Base-by-base conservation (phyloP, 2,888 invertebrate genomes). In the Oscheius myriophilus region DNA sequence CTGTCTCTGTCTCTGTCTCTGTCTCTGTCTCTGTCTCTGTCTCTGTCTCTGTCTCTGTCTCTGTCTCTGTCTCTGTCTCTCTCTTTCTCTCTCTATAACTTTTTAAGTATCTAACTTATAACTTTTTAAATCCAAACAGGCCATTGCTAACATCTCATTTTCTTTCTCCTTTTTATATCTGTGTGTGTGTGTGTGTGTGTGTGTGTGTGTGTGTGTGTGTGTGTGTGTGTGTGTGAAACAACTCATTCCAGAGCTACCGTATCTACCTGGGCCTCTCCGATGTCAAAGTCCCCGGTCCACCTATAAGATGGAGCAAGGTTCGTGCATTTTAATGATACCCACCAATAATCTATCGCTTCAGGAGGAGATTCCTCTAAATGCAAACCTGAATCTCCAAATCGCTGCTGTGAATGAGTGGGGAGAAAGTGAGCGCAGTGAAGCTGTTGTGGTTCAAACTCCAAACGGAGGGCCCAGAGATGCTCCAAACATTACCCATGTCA, bases 321-420 rank as follows among this genome's bases (percentile, higher is more conserved):
- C 2, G n/a, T 6, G 23, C 12, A 7, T 6, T 6, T 3, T 33
- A 33, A 33, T 33, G 9, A 33, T 61, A 14, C 12, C n/a, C 25
- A 14, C 21, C 21, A 6, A 23, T 26, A 11, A 7, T 26, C 16
- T 9, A 49, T 18, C 1, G 11, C 41, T 51, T n/a, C 49, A 67
- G 67, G 53, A 67, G 39, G 70, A 76, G 67, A 70, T 76, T 26
- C 75, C 75, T 3, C 71, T 75, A 14, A 68, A 75, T 53, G 72
- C 73, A 39, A 75, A 75, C 51, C 58, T 75, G 18, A 59, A 71
- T 0, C 69, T 78, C 2, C 70, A 69, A 63, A 72, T 78, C 12
- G 67, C 75, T 0, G 77, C 75, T 12, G 73, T 68, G 53, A 78
- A 78, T 46, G 77, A 78, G 55, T 67, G 69, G 43, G 75, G 75